Evolutionary conservation across 92 coral and sea anemone genomes (phyloP).

Genomic region (Muricea muricata): DNA sequence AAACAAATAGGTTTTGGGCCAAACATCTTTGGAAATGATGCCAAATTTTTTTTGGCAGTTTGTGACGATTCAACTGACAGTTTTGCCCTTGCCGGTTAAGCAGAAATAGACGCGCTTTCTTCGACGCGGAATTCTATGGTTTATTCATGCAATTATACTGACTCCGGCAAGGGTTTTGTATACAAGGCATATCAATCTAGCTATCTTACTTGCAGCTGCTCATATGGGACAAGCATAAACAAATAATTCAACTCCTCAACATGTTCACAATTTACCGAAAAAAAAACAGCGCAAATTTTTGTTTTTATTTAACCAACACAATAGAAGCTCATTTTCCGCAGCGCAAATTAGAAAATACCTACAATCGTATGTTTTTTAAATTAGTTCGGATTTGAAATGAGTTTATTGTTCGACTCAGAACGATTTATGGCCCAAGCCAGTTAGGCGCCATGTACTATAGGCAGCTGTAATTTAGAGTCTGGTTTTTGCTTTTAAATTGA

Average conservation of each 20-base stretch:
- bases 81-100: neutral
- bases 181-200: conserved; percentile 8
- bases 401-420: neutral
- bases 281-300: neutral
- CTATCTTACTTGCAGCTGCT: conserved; percentile 15
- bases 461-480: conserved; percentile 11
- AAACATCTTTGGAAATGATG: neutral
- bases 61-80: neutral
- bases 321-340: neutral
- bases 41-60: neutral
- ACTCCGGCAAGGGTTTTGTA: neutral
- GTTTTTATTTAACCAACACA: neutral
- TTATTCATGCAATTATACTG: conserved; percentile 19
- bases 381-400: neutral
- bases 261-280: neutral
- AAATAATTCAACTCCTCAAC: neutral
- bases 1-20: neutral
- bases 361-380: neutral
- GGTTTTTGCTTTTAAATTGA: neutral
- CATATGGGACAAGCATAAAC: neutral
- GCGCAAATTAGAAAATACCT: neutral
- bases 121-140: neutral
- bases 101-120: neutral
- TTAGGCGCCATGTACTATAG: conserved; percentile 1
- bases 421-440: neutral